phyloP scores from a whole-genome alignment of 2,113 vertebrate genomes.

The Lepisosteus osseus region DNA sequence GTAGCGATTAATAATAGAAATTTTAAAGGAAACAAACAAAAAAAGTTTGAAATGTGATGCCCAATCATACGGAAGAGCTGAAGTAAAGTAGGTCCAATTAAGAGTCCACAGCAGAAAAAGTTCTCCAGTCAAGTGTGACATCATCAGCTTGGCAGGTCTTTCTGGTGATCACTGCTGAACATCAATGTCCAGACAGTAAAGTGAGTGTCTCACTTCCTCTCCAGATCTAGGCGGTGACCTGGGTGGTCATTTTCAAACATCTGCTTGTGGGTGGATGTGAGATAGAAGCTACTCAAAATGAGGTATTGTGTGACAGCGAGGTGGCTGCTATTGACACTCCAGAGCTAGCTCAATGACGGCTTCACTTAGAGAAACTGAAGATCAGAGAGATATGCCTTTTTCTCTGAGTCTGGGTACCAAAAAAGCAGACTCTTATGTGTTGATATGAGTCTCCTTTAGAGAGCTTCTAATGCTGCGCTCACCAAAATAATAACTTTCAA shows the following conservation, averaged over 20 bases:
- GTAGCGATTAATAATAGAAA: no score
- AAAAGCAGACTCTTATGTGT: no score
- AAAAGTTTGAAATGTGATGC: no score
- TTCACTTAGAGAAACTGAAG: no score
- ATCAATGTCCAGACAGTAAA: slow-evolving; percentile 15
- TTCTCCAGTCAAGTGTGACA: slow-evolving; percentile 6
- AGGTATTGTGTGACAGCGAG: neutral
- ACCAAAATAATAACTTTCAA: no score
- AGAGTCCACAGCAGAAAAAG: neutral
- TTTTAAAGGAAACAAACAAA: no score
- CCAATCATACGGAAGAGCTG: no score
- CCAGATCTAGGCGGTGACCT: slow-evolving; percentile 25
- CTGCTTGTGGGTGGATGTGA: neutral
- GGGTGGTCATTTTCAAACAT: slow-evolving; percentile 29
- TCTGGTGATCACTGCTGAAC: neutral
- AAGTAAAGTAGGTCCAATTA: neutral
- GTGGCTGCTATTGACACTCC: neutral
- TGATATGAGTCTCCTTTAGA: no score
- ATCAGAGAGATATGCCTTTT: no score
- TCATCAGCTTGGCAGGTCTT: slow-evolving; percentile 13
- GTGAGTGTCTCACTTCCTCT: neutral
- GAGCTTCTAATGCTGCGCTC: no score
- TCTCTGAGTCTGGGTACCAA: no score
- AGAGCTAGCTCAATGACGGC: neutral
- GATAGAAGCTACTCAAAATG: neutral